These are phyloP conservation scores for Microplitis mediator DNA, from an alignment of 1,140 invertebrate genomes.

Conservation along the genomic window DNA sequence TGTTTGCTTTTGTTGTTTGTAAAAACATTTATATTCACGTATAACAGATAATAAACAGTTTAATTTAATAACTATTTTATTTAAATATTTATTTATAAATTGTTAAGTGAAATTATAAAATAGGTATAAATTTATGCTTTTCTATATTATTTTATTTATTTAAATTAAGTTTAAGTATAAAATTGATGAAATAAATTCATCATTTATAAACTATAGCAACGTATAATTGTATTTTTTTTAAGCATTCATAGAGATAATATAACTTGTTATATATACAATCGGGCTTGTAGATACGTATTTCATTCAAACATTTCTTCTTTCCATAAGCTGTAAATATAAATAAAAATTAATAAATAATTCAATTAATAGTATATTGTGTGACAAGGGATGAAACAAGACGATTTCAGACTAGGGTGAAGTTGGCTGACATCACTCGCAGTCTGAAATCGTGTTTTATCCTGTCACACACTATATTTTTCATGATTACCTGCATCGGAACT, in stretches of 20 bases:
- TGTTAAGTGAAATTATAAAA: background rate
- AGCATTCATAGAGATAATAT: background rate
- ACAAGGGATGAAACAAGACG: too few relatives aligned
- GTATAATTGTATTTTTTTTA: background rate
- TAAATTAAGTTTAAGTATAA: background rate
- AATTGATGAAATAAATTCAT: slow-evolving; percentile 7
- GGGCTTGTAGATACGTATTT: background rate
- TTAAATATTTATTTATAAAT: slow-evolving; percentile 13
- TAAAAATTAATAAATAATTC: background rate
- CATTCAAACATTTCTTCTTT: background rate
- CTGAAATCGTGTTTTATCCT: too few relatives aligned
- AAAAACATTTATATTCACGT: slow-evolving; percentile 43
- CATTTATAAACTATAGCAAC: too few relatives aligned
- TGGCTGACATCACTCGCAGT: too few relatives aligned
- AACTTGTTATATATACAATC: background rate
- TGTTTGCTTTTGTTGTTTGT: slow-evolving; percentile 29
- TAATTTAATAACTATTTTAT: slow-evolving; percentile 24
- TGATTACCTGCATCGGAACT: too few relatives aligned
- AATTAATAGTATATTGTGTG: background rate
- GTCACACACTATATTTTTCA: too few relatives aligned
- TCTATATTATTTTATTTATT: background rate
- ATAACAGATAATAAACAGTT: slow-evolving; percentile 45
- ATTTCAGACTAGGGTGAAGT: too few relatives aligned
- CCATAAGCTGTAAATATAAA: slow-evolving; percentile 27
- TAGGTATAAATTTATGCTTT: background rate